phyloP scores from a whole-genome alignment of 2,888 invertebrate genomes.

The Diarsia brunnea region DNA sequence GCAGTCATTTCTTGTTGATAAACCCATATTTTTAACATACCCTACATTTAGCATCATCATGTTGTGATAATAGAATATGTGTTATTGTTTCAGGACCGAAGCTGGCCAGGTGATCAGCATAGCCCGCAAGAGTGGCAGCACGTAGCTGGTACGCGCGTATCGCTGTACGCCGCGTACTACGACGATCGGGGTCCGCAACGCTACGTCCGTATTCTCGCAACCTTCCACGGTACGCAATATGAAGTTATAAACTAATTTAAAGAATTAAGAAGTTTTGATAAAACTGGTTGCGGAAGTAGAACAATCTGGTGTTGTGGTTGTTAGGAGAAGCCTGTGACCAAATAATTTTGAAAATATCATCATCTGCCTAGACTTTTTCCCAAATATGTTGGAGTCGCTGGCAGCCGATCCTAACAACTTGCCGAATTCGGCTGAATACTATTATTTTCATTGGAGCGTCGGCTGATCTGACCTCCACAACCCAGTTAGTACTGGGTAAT shows the following conservation, averaged over 20 bases:
- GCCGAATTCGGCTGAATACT: too few relatives aligned
- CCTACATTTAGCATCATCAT: not conserved
- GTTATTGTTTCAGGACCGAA: conserved; percentile 79
- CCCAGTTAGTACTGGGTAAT: too few relatives aligned
- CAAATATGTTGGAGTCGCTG: too few relatives aligned
- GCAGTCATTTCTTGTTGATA: too few relatives aligned
- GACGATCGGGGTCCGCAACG: conserved; percentile 86
- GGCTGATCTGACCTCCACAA: too few relatives aligned
- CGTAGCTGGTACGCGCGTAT: conserved; percentile 83
- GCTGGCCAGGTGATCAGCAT: conserved; percentile 73
- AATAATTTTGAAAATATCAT: not conserved
- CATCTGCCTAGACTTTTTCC: too few relatives aligned
- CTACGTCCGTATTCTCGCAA: conserved; percentile 84
- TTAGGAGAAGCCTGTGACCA: not conserved
- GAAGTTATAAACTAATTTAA: not conserved
- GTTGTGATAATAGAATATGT: not conserved
- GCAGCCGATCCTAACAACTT: too few relatives aligned
- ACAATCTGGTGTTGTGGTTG: not conserved
- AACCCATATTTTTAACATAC: not conserved
- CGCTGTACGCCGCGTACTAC: conserved; percentile 90
- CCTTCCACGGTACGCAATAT: conserved; percentile 80
- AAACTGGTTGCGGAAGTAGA: not conserved
- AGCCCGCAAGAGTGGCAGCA: conserved; percentile 81
- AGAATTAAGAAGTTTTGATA: not conserved
- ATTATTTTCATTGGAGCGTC: too few relatives aligned